Percentiles rank a stretch among this genome's conserved stretches.
Conservation (phyloP, 2,797 vertebrate genomes). For the Gadopsis bispinosus region DNA sequence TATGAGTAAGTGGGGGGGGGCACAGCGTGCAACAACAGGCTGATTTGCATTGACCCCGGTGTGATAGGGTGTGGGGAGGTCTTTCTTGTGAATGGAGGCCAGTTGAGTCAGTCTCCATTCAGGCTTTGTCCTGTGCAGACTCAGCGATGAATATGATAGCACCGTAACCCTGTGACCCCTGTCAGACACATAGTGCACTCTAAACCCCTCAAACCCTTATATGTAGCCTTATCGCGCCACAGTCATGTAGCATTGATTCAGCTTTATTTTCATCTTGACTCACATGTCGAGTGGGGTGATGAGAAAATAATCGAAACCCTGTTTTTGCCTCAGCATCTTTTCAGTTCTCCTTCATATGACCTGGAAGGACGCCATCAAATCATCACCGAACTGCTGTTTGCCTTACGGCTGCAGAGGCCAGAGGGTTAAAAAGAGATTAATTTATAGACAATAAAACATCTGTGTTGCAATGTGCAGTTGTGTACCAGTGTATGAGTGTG, state of each 20-base stretch:
- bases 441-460: neutral
- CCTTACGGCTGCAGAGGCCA: neutral
- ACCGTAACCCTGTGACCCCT: constrained; percentile 38
- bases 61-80: constrained; percentile 20
- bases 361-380: neutral
- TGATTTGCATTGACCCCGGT: constrained; percentile 44
- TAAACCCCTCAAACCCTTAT: neutral
- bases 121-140: constrained; percentile 45
- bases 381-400: neutral
- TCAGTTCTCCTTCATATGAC: neutral
- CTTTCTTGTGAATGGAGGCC: constrained; percentile 29
- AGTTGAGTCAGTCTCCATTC: constrained; percentile 29
- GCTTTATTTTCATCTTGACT: neutral
- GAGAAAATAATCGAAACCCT: neutral
- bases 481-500: neutral
- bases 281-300: neutral
- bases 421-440: neutral
- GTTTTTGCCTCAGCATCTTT: neutral
- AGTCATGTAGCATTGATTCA: neutral
- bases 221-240: neutral
- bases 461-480: neutral
- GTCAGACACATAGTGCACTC: constrained; percentile 9
- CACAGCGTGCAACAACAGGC: constrained; percentile 36
- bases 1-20: constrained; percentile 9
- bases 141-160: constrained; percentile 18